Evolutionary conservation across 2,888 invertebrate species (phyloP), one percentile per base, ranked within the genome.

Genomic region (Phania funesta): DNA sequence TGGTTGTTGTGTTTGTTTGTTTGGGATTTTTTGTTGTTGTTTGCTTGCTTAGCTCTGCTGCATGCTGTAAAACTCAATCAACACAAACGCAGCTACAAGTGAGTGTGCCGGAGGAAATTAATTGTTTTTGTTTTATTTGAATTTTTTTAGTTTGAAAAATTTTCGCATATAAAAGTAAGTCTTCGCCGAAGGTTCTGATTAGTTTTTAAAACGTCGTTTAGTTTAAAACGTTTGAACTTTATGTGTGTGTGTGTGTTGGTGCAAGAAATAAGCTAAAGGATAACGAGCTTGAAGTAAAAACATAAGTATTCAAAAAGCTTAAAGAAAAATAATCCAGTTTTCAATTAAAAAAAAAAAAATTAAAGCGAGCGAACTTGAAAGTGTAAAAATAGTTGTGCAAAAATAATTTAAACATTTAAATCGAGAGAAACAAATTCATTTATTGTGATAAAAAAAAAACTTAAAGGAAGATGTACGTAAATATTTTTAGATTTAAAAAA

Each of bases 191-290:
- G 86, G 87, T 89, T 89, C 88, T 88, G 89, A 88, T 88, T 90
- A 90, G 90, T 90, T 86, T 87, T 86, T 86, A 87, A 78, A 87
- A 84, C 88, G 88, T 86, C 86, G 88, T 86, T 87, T 86, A 82
- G 83, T 84, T 86, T 80, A 85, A 81, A 81, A 84, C 85, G 85
- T 77, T 86, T 85, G 11, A 1, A 60, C 1, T 44, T 16, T 16
- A 24, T 48, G 41, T 44, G 20, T 2, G 73, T 24, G 60, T 35
- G 24, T 76, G 38, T 9, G 26, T 52, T 20, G 20, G n/a, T 20
- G 65, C 38, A 32, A 9, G 20, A 29, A 58, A 58, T 35, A 48
- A 16, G 8, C 26, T 16, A 58, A 64, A 74, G 58, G 73, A 65
- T 71, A 44, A 64, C n/a, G 20, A n/a, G 46, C 13, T 22, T 46